These are phyloP conservation scores for Erannis defoliaria DNA, from an alignment of 2,888 invertebrate species.

Conservation along the genomic window DNA sequence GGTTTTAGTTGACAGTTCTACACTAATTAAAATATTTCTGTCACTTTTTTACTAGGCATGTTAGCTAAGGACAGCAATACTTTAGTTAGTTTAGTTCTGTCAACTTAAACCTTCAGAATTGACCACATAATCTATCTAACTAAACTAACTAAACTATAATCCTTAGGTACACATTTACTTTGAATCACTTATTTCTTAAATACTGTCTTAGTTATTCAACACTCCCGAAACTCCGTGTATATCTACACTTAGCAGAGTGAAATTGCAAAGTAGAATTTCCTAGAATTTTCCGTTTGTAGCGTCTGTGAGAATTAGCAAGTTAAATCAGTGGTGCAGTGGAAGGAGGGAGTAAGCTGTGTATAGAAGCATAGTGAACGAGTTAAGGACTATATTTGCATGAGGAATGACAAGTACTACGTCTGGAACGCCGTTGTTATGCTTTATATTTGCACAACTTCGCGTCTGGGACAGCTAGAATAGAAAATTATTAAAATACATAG, in stretches of 20 bases:
- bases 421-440: neutral
- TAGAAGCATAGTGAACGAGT: slow-evolving; percentile 7
- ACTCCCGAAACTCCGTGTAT: neutral
- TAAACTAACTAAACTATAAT: no score
- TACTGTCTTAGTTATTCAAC: neutral
- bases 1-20: no score
- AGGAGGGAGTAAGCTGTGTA: slow-evolving; percentile 8
- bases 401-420: slow-evolving; percentile 11
- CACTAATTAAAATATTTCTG: no score
- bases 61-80: no score
- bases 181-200: neutral
- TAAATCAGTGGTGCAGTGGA: slow-evolving; percentile 33
- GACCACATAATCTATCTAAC: no score
- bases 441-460: neutral
- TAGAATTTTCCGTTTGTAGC: slow-evolving; percentile 6
- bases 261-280: slow-evolving; percentile 5
- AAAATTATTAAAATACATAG: no score
- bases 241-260: neutral
- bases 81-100: no score
- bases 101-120: no score
- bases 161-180: no score
- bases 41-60: no score
- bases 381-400: slow-evolving; percentile 11
- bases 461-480: no score
- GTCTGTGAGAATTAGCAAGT: slow-evolving; percentile 35